Evolutionary conservation across 2,888 invertebrate species (phyloP), one percentile per base, ranked within the genome.

Genomic region (Coecobrya sp.): DNA sequence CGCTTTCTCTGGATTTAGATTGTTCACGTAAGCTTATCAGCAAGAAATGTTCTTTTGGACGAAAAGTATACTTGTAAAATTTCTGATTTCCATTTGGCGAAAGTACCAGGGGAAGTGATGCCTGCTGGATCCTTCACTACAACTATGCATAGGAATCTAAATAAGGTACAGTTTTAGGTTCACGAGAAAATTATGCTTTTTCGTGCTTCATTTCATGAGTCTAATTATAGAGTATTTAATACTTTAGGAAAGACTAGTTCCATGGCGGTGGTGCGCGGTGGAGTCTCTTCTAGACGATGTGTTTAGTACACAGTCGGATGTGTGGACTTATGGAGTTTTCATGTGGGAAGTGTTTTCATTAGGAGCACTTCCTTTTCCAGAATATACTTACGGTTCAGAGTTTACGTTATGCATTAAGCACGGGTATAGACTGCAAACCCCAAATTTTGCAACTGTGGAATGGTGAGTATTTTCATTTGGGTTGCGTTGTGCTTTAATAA

Each of bases 401-500:
- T 89, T 89, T 30, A 89, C 89, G 0, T 22, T 89, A 16, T 82
- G 68, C 55, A 82, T 89, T 10, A 89, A 89, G 36, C 89, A 89
- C 16, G 89, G 89, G 3, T 89, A 82, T 36, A 65, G 89, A 55
- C 25, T 89, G 19, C 82, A 55, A 19, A 36, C 59, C 8, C 89
- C 89, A 22, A 36, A 52, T 70, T 82, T 52, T 19, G 49, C 89
- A 0, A 49, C 89, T 11, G 11, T 82, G 7, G 82, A 82, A 49
- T 27, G 81, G 89, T 89, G 2, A 1, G 3, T 16, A 7, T 11
- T 27, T 65, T 27, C 25, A 65, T 25, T 13, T 59, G 8, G 5
- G 2, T 59, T 59, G 1, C 59, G 52, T 52, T 52, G 11, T n/a
- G 19, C 19, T 59, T n/a, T n/a, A n/a, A n/a, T n/a, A n/a, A n/a